Percentiles rank a stretch among this genome's conserved stretches.
Conservation (phyloP, 1,140 invertebrate species). For the Drosophila athabasca region DNA sequence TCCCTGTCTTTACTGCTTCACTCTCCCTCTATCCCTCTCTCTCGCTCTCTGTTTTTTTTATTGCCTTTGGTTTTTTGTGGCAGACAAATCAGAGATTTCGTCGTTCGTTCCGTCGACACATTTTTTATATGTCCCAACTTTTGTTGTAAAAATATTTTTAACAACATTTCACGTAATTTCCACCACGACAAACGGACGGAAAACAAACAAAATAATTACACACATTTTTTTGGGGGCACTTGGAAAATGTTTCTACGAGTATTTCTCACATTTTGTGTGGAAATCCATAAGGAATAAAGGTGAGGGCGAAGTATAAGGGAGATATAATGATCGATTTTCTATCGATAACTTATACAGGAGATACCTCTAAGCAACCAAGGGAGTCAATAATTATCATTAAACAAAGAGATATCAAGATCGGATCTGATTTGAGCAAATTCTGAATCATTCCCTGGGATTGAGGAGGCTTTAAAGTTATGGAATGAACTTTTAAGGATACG, state of each 20-base stretch:
- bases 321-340: too few species aligned
- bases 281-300: too few species aligned
- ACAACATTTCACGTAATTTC: slow-evolving; percentile 76
- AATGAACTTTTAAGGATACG: too few species aligned
- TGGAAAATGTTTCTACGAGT: slow-evolving; percentile 33
- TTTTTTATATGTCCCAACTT: slow-evolving; percentile 71
- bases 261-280: slow-evolving; percentile 57
- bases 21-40: background rate
- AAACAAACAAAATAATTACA: slow-evolving; percentile 61
- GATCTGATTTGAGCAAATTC: too few species aligned
- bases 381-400: too few species aligned
- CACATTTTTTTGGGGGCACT: slow-evolving; percentile 57
- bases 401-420: too few species aligned
- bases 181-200: slow-evolving; percentile 28
- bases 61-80: slow-evolving; percentile 58
- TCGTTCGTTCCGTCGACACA: slow-evolving; percentile 15
- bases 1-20: background rate
- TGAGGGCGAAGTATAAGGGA: too few species aligned
- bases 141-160: slow-evolving; percentile 75
- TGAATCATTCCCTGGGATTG: too few species aligned
- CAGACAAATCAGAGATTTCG: slow-evolving; percentile 64
- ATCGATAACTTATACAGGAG: too few species aligned
- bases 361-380: too few species aligned
- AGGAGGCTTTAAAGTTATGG: too few species aligned
- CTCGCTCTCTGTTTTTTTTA: slow-evolving; percentile 1